A percentile compares a stretch with the other conserved stretches of the same genome.
phyloP scores from a whole-genome alignment of 2,888 invertebrate species.

The Cheilosia urbana region DNA sequence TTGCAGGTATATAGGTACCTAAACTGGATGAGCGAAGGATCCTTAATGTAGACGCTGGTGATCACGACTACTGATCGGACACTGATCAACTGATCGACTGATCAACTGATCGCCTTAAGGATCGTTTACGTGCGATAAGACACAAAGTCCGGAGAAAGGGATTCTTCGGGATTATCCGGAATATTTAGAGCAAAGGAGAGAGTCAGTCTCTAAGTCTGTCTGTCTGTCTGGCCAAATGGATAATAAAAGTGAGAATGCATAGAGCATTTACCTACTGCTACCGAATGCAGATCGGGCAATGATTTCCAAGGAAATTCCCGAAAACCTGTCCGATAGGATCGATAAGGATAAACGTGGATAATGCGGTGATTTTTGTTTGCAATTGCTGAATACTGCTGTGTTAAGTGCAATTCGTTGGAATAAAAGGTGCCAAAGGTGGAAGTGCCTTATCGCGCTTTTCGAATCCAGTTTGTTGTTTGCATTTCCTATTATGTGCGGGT shows the following conservation, averaged over 20 bases:
- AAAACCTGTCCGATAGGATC: slow-evolving; percentile 56
- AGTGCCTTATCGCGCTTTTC: slow-evolving; percentile 50
- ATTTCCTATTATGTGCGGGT: slow-evolving; percentile 32
- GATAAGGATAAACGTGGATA: slow-evolving; percentile 15
- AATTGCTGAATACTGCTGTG: slow-evolving; percentile 28
- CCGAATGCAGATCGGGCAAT: slow-evolving; percentile 49
- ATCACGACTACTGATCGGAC: slow-evolving; percentile 16
- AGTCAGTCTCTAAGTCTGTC: slow-evolving; percentile 15
- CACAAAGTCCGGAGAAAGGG: slow-evolving; percentile 4
- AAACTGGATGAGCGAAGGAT: not conserved
- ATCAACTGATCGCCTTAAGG: slow-evolving; percentile 34
- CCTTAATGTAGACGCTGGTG: not conserved
- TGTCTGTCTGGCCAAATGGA: slow-evolving; percentile 52
- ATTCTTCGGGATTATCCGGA: slow-evolving; percentile 62
- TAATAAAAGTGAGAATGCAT: slow-evolving; percentile 44
- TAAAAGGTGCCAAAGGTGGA: slow-evolving; percentile 51
- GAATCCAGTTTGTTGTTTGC: slow-evolving; percentile 32
- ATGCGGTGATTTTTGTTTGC: slow-evolving; percentile 54
- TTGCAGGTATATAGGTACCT: slow-evolving; percentile 37
- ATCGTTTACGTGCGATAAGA: slow-evolving; percentile 45
- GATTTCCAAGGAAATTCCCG: slow-evolving; percentile 61
- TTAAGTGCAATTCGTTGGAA: slow-evolving; percentile 59
- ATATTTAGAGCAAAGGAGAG: slow-evolving; percentile 61
- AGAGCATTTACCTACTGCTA: slow-evolving; percentile 43
- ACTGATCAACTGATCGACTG: slow-evolving; percentile 44